Evolutionary conservation across 2,113 vertebrate species (phyloP).

Genomic region (Scytalopus superciliaris): DNA sequence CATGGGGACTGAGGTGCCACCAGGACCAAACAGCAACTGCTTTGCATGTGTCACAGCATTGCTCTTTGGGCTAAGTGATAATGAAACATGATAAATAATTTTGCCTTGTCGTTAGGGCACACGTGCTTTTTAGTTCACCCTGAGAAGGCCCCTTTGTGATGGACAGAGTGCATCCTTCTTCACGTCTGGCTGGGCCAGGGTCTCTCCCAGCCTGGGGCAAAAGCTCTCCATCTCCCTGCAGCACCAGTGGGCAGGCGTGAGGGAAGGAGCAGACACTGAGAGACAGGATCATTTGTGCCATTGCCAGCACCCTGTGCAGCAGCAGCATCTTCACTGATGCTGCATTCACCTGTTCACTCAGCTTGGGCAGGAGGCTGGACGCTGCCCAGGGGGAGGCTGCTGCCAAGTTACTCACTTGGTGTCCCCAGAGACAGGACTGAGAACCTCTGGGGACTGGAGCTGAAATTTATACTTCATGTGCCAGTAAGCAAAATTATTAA

Average conservation of each 20-base stretch:
- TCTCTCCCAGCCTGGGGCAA: background rate
- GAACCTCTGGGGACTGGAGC: background rate
- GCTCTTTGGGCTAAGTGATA: background rate
- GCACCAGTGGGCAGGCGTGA: fast-evolving
- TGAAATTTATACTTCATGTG: background rate
- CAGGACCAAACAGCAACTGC: background rate
- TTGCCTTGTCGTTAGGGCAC: background rate
- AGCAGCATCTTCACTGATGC: background rate
- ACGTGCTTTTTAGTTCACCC: background rate
- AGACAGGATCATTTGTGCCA: background rate
- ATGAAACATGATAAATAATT: background rate
- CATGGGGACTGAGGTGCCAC: background rate
- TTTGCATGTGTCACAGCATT: background rate
- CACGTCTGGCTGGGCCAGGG: background rate
- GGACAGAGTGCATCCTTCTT: background rate
- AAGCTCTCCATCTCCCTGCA: background rate
- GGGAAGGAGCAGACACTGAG: background rate
- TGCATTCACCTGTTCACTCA: fast-evolving
- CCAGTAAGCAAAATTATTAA: background rate
- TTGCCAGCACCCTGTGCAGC: background rate
- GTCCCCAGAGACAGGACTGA: background rate
- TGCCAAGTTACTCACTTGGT: background rate
- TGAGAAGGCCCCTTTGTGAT: background rate
- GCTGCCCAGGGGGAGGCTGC: fast-evolving
- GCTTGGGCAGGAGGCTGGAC: fast-evolving